Base-by-base conservation (phyloP, 2,113 vertebrate species). In the Pteruthius melanotis region DNA sequence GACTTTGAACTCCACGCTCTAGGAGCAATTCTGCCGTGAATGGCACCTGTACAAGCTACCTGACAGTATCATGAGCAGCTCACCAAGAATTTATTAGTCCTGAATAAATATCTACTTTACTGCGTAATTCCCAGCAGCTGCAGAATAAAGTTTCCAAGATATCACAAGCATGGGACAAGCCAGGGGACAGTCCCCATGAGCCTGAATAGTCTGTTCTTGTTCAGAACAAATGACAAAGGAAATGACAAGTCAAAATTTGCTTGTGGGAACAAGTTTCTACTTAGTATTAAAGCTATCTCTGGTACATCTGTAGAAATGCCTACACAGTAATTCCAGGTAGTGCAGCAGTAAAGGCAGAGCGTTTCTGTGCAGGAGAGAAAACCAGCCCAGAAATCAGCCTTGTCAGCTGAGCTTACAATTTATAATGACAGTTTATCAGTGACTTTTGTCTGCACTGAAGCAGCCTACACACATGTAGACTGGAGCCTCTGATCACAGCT, bases 321-420 rank as follows among this genome's bases (percentile, higher is more conserved):
- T 83, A 94, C 94, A 92, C 94, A 93, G 80, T 92, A 92, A 90
- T 97, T 97, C 95, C 95, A 95, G 77, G 83, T 94, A 97, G 82
- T 3, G 3, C 63, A 78, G 80, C 72, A 94, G 56, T 33, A 27
- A 69, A 85, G 35, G 63, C 92, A 83, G 35, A 63, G 24, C 0
- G 0, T 31, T 88, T 87, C 69, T 70, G 24, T 10, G 56, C 76
- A 44, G 56, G 83, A 94, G 24, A 79, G 47, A 90, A 92, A 93
- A 85, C 5, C 69, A 95, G 89, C 70, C 53, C 93, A 84, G 56
- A 90, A 84, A 93, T 59, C 80, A 87, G 72, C 6, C 35, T 23
- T 45, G 44, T 63, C 80, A 65, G 86, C 83, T 37, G 65, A 75
- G 52, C 61, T 90, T 30, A 82, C 57, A 19, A 33, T 91, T 85